Evolutionary conservation across 1,140 invertebrate genomes (phyloP), one percentile per base, ranked within the genome.

Genomic region (Littorina saxatilis): DNA sequence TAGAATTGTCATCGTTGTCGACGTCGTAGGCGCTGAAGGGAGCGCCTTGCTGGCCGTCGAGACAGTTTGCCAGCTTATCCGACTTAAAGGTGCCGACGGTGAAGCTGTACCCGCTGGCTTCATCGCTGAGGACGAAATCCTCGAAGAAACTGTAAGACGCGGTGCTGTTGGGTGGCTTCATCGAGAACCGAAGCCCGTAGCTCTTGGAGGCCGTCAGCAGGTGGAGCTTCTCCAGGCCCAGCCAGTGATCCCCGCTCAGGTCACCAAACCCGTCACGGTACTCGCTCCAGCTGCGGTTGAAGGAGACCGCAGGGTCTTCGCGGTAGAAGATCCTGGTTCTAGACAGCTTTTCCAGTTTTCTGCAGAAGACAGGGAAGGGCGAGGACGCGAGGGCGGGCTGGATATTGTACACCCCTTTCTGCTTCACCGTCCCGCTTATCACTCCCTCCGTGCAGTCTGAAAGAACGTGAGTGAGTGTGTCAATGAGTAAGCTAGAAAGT

Each of bases 11-110:
- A 27, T 82, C 81, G 63, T 78, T 63, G 35, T 82, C 81, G 13
- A 35, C 63, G 72, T 82, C 81, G n/a, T 82, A 78, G 43, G 81
- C 63, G 75, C 74, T 77, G 81, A 82, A 82, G 5, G 39, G 32
- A 4, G 40, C 29, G 4, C 74, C 81, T 23, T 20, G 39, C 27
- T 68, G 20, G 39, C 17, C 40, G 2, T 27, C 72, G 52, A 77
- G 23, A 23, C 50, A 55, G 72, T 81, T 73, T 15, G n/a, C 58
- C 17, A 81, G 29, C 9, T 0, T 13, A 23, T 20, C 58, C 0
- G n/a, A n/a, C 0, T 32, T 0, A 13, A 11, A 5, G 32, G 2
- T 55, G 5, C 7, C 17, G 15, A 73, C 47, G 43, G 23, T 20
- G 20, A 73, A 17, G 43, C 23, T 32, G 70, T 37, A 73, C 40